Base-by-base conservation (phyloP, 1,140 invertebrate genomes). In the Plectrocnemia conspersa region DNA sequence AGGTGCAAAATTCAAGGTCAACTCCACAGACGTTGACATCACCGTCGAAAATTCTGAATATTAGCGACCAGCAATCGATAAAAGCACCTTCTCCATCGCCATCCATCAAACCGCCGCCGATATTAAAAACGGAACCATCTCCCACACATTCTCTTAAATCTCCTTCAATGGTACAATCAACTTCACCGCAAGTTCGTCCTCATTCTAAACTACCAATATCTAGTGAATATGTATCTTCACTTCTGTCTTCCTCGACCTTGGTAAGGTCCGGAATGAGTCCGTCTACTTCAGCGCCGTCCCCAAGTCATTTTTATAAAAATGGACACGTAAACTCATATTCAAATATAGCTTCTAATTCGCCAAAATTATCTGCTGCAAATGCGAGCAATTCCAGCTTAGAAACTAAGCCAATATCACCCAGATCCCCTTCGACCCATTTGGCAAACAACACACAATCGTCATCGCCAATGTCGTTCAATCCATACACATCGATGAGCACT, bases 51-150 rank as follows among this genome's bases (percentile, higher is more conserved):
- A 32, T 5, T 21, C 16, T 2, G n/a, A 70, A 70, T 3, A 68
- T 74, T 0, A 71, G 70, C 44, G 67, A 71, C 7, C 70, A 68
- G 5, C 70, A 70, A 56, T 59, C 68, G 33, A 66, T 67, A 7
- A 61, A 69, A 3, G 64, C 63, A 16, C 62, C 64, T 38, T 15
- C 13, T 19, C 47, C 38, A 18, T 63, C 67, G 4, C 64, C 66
- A 35, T 65, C 66, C 50, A 50, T 29, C 4, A 49, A 38, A n/a
- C 10, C 25, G n/a, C n/a, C 19, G 9, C 11, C 45, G n/a, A 18
- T 40, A 18, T 21, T 29, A 23, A 49, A 48, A 49, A 33, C 23
- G 16, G 41, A 24, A 6, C 44, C 38, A 22, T 11, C 70, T 11
- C 56, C 66, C 46, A 65, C 67, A 18, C 56, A 64, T 13, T 61